Conservation (phyloP, 2,797 vertebrate genomes). For the Mus spretus region DNA sequence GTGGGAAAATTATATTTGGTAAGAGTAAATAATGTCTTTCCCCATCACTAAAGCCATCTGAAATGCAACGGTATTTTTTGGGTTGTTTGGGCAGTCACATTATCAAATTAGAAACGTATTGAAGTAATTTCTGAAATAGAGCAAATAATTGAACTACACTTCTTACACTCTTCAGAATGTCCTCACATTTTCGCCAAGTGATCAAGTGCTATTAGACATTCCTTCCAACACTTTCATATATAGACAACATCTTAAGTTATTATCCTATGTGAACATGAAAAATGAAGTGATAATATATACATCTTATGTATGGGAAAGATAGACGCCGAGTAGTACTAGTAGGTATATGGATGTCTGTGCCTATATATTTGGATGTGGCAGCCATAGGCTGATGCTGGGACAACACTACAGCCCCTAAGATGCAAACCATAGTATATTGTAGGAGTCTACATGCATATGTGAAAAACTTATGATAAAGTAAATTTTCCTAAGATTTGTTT, state of each 20-base stretch:
- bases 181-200: not conserved
- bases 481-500: conserved; percentile 26
- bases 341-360: not conserved
- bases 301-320: not conserved
- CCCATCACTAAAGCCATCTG: not conserved
- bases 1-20: not conserved
- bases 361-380: not conserved
- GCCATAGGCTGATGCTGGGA: not conserved
- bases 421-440: not conserved
- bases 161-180: not conserved
- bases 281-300: not conserved
- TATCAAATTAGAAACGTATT: not conserved
- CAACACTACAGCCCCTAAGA: not conserved
- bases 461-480: not conserved
- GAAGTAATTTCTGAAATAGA: not conserved
- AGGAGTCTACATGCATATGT: not conserved
- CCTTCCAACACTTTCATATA: not conserved
- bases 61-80: not conserved
- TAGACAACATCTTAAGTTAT: not conserved
- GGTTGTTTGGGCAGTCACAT: not conserved
- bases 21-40: not conserved
- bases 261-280: not conserved
- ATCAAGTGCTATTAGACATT: not conserved
- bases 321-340: not conserved
- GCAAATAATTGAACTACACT: not conserved